phyloP scores from a whole-genome alignment of 2,888 invertebrate species.

The Brachylomia viminalis region DNA sequence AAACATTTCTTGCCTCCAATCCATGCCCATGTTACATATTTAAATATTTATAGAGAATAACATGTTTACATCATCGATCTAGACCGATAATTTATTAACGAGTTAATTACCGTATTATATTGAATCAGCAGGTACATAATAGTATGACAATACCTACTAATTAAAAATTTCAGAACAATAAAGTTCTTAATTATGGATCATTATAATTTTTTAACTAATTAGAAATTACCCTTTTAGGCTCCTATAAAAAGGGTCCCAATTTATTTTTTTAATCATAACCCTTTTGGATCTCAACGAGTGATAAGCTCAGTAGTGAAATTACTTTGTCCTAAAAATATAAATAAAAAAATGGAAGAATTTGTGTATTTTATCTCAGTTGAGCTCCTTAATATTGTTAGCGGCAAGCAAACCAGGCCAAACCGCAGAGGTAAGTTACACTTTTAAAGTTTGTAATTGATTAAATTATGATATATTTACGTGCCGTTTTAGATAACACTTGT shows the following conservation, averaged over 20 bases:
- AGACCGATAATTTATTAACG: slow-evolving; percentile 5
- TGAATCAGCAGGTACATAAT: neutral
- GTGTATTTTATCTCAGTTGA: slow-evolving; percentile 31
- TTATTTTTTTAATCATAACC: slow-evolving; percentile 3
- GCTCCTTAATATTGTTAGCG: slow-evolving; percentile 12
- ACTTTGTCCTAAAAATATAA: neutral
- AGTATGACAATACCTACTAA: neutral
- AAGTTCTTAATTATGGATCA: neutral
- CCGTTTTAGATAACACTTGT: neutral
- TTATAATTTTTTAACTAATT: slow-evolving; percentile 6
- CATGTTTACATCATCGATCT: slow-evolving; percentile 27
- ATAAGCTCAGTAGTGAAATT: neutral
- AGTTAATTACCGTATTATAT: neutral
- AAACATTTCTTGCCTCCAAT: neutral
- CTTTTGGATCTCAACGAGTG: slow-evolving; percentile 11
- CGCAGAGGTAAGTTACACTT: slow-evolving; percentile 30
- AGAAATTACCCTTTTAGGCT: neutral
- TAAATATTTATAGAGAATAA: neutral
- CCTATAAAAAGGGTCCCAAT: slow-evolving; percentile 4
- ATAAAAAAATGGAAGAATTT: slow-evolving; percentile 40
- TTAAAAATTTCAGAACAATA: slow-evolving; percentile 4
- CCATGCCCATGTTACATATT: no score
- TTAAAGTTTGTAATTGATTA: neutral
- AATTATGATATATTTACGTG: neutral
- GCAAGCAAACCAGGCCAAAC: slow-evolving; percentile 11